Percentiles rank a stretch among this genome's conserved stretches.
Conservation (phyloP, 2,888 invertebrate species). For the Drosophila ustulata region DNA sequence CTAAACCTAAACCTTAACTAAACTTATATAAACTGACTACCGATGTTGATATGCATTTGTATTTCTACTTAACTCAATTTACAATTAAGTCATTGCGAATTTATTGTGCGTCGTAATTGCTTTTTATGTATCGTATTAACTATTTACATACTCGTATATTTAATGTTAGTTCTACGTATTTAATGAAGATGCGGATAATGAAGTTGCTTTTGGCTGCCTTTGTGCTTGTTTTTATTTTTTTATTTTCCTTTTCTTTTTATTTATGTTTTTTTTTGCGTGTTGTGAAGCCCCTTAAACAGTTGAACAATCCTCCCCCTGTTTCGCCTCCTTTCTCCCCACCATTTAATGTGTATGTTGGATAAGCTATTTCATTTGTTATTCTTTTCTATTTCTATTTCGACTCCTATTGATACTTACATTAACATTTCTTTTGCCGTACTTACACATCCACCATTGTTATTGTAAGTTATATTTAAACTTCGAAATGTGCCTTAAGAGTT, state of each 20-base stretch:
- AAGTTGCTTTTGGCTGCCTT: slow-evolving; percentile 55
- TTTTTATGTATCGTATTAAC: slow-evolving; percentile 44
- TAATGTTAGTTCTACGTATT: slow-evolving; percentile 33
- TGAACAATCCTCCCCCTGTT: slow-evolving; percentile 3
- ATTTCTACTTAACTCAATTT: slow-evolving; percentile 59
- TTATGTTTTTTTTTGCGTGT: slow-evolving; percentile 34
- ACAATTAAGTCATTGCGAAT: slow-evolving; percentile 73
- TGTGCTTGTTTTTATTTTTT: slow-evolving; percentile 40
- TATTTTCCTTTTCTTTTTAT: not conserved
- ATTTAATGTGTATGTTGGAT: slow-evolving; percentile 36
- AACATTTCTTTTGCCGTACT: slow-evolving; percentile 20
- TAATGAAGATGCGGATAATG: slow-evolving; percentile 24
- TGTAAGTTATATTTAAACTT: slow-evolving; percentile 61
- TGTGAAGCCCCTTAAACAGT: slow-evolving; percentile 40
- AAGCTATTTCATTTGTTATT: slow-evolving; percentile 27
- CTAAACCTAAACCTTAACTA: slow-evolving; percentile 28
- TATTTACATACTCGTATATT: slow-evolving; percentile 28
- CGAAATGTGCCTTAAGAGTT: slow-evolving; percentile 80
- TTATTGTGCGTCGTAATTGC: slow-evolving; percentile 68
- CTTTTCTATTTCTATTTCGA: slow-evolving; percentile 18
- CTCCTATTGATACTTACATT: slow-evolving; percentile 17
- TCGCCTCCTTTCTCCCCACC: not conserved
- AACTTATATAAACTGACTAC: slow-evolving; percentile 47
- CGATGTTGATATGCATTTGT: slow-evolving; percentile 67
- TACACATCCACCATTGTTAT: slow-evolving; percentile 45